phyloP scores from a whole-genome alignment of 30 jellyfish, hydroid and myxozoan genomes.

The Aurelia coerulea region DNA sequence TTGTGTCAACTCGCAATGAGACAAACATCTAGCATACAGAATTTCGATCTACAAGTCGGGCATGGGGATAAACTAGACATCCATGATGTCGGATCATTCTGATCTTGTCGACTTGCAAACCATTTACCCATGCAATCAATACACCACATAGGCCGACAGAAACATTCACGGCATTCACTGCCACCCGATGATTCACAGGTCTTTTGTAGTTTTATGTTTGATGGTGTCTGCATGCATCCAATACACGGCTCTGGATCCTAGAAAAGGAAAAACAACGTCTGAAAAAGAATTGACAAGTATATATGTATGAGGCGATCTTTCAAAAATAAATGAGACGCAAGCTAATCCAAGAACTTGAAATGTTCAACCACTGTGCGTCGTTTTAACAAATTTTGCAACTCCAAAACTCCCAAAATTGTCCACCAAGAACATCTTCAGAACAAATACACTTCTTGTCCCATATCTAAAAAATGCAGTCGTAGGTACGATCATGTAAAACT shows the following conservation, averaged over 20 bases:
- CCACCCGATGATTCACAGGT: slow-evolving; percentile 55
- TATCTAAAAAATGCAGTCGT: too few relatives aligned
- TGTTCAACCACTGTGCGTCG: too few relatives aligned
- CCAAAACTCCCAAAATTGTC: too few relatives aligned
- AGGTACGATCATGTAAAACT: too few relatives aligned
- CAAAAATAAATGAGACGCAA: too few relatives aligned
- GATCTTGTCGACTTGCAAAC: slow-evolving; percentile 95
- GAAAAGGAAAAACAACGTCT: neutral
- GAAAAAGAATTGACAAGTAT: neutral
- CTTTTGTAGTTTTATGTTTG: slow-evolving; percentile 79
- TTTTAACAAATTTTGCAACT: too few relatives aligned
- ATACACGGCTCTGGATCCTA: slow-evolving; percentile 91
- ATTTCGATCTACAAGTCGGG: slow-evolving; percentile 94
- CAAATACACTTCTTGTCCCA: too few relatives aligned
- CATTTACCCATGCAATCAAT: slow-evolving; percentile 97
- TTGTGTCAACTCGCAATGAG: neutral
- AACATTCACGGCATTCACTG: slow-evolving; percentile 78
- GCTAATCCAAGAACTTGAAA: too few relatives aligned
- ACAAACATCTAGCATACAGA: slow-evolving; percentile 92
- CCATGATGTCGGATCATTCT: slow-evolving; percentile 78
- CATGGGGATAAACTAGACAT: slow-evolving; percentile 91
- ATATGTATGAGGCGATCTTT: too few relatives aligned
- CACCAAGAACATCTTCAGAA: too few relatives aligned
- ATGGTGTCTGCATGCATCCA: slow-evolving; percentile 89
- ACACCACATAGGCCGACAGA: slow-evolving; percentile 98